Conservation (phyloP, 2,797 vertebrate species). For the Prunella strophiata region DNA sequence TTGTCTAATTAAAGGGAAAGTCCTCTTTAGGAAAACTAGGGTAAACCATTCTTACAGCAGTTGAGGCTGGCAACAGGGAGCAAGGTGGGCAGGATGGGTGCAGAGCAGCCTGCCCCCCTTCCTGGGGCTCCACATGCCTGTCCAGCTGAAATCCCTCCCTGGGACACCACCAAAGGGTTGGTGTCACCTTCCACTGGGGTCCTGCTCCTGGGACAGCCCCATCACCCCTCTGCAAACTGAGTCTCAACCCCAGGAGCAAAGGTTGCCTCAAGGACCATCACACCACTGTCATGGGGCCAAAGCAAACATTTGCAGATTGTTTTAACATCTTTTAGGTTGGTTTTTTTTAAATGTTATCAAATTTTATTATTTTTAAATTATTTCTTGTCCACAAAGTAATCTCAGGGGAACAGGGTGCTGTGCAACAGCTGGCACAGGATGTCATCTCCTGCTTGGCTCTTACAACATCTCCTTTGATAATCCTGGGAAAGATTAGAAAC, state of each 20-base stretch:
- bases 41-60: slow-evolving; percentile 14
- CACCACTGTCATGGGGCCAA: fast-evolving
- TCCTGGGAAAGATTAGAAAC: slow-evolving; percentile 27
- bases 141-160: neutral
- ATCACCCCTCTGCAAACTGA: neutral
- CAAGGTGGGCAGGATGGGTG: neutral
- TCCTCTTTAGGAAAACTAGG: slow-evolving; percentile 26
- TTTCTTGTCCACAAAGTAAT: neutral
- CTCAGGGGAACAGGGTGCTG: neutral
- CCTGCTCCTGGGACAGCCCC: neutral
- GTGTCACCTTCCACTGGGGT: neutral
- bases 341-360: neutral
- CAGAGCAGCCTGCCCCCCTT: neutral
- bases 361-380: neutral
- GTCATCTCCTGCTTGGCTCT: neutral
- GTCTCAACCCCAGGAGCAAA: neutral
- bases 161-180: neutral
- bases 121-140: fast-evolving
- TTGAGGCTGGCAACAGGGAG: neutral
- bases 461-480: neutral
- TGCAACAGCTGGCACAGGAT: neutral
- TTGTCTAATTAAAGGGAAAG: slow-evolving; percentile 50
- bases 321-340: neutral
- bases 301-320: neutral
- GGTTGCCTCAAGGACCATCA: neutral